Evolutionary conservation across 2,888 invertebrate species (phyloP), one percentile per base, ranked within the genome.

Genomic region (Hermaeophaga mercurialis): DNA sequence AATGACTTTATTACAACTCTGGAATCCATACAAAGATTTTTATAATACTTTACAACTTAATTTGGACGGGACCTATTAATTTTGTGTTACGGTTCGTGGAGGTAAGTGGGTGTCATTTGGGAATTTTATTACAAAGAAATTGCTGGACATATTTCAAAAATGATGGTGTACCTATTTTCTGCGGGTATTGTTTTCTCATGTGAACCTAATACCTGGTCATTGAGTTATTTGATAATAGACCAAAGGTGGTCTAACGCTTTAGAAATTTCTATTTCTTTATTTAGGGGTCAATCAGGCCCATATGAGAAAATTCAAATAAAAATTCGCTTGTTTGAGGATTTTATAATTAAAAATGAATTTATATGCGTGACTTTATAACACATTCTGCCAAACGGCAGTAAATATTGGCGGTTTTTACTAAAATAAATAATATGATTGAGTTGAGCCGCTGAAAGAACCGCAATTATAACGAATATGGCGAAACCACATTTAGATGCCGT

Each of bases 401-500:
- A 31, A 31, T 3, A 12, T 11, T 31, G 2, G 8, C 3, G 2
- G 8, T 1, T 31, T 31, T 31, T 22, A 4, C 9, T 1, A 49
- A 49, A 49, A 49, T 39, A 49, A 49, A 38, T 39, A 15, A 49
- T 49, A 49, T 39, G 49, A 49, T 38, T 49, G 39, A 49, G 19
- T 49, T 49, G 5, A n/a, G 38, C 39, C 28, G 39, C 39, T 49
- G 39, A 22, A 39, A 49, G 39, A 38, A 49, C 49, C 49, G 49
- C 39, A 49, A 49, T 49, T 49, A 49, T 28, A 24, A 15, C 49
- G 26, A 24, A 49, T 49, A 49, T 26, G 49, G 49, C 38, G 28
- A 49, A 49, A 49, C 39, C 24, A 49, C 49, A 49, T 49, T 33
- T 38, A 49, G 49, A 49, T 49, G 49, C 28, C 38, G 38, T 49